Evolutionary conservation across 1,140 invertebrate genomes (phyloP).

Genomic region (Drusus annulatus): DNA sequence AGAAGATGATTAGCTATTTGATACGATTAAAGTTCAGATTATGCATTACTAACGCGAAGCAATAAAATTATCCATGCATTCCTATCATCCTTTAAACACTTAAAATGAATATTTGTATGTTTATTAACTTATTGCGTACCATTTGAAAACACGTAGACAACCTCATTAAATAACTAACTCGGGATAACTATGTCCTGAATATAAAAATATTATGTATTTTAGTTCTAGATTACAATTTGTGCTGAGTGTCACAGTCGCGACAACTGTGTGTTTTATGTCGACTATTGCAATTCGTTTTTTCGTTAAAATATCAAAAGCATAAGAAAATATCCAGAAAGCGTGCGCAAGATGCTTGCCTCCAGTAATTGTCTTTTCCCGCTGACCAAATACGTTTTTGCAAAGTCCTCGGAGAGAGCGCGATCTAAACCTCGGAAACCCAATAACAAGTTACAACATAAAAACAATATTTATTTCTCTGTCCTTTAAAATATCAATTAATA

Average conservation of each 20-base stretch:
- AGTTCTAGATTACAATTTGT: constrained; percentile 50
- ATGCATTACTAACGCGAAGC: too few relatives aligned
- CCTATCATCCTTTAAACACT: background rate
- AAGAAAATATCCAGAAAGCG: constrained; percentile 28
- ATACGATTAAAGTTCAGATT: too few relatives aligned
- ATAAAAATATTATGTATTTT: constrained; percentile 51
- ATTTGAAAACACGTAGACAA: constrained; percentile 49
- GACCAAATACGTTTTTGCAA: background rate
- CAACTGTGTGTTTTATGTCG: constrained; percentile 22
- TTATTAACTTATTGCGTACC: constrained; percentile 41
- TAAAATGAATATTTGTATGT: constrained; percentile 25
- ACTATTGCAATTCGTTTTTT: constrained; percentile 14
- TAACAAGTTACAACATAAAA: constrained; percentile 50
- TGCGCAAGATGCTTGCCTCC: background rate
- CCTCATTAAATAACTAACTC: constrained; percentile 26
- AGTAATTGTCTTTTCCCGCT: constrained; percentile 14
- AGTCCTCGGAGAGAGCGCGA: background rate
- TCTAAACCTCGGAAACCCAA: constrained; percentile 33
- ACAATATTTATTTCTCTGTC: constrained; percentile 43
- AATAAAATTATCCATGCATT: constrained; percentile 7
- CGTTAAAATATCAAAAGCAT: too few relatives aligned
- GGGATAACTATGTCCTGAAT: constrained; percentile 38
- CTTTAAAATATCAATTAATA: constrained; percentile 44
- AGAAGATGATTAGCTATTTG: too few relatives aligned
- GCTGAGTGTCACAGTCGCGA: constrained; percentile 34